These are phyloP conservation scores for Melanotaenia maccullochi DNA, from an alignment of 2,797 vertebrate genomes.

Conservation along the genomic window DNA sequence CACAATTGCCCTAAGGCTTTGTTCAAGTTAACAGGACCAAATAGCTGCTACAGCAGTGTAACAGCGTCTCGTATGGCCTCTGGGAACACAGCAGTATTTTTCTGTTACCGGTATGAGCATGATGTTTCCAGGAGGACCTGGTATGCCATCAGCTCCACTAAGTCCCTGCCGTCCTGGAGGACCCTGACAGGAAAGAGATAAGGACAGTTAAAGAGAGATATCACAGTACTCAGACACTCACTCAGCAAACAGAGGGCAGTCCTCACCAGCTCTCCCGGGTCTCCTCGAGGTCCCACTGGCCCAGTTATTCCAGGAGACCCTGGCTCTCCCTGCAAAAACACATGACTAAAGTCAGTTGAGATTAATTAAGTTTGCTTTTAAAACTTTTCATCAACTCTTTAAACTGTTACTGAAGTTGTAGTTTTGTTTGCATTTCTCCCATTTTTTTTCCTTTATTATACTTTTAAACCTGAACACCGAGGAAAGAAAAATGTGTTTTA, in stretches of 20 bases:
- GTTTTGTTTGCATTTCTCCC: not conserved
- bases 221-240: not conserved
- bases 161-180: conserved; percentile 90
- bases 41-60: conserved; percentile 36
- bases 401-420: not conserved
- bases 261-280: conserved; percentile 90
- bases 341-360: not conserved
- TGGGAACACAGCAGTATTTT: conserved; percentile 13
- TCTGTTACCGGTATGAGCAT: conserved; percentile 90
- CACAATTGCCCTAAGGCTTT: conserved; percentile 15
- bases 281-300: conserved; percentile 88
- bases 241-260: conserved; percentile 2
- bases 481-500: conserved; percentile 24
- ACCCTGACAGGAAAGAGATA: conserved; percentile 80
- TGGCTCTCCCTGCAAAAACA: conserved; percentile 64
- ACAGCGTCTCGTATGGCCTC: conserved; percentile 22
- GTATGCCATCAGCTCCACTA: conserved; percentile 93
- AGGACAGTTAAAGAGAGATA: conserved; percentile 23
- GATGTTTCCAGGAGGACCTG: conserved; percentile 94
- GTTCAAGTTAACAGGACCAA: conserved; percentile 41
- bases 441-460: not conserved
- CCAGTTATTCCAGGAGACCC: conserved; percentile 89
- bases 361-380: not conserved
- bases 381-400: not conserved
- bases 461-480: not conserved